phyloP scores from a whole-genome alignment of 2,113 vertebrate species.

The Menidia beryllina region DNA sequence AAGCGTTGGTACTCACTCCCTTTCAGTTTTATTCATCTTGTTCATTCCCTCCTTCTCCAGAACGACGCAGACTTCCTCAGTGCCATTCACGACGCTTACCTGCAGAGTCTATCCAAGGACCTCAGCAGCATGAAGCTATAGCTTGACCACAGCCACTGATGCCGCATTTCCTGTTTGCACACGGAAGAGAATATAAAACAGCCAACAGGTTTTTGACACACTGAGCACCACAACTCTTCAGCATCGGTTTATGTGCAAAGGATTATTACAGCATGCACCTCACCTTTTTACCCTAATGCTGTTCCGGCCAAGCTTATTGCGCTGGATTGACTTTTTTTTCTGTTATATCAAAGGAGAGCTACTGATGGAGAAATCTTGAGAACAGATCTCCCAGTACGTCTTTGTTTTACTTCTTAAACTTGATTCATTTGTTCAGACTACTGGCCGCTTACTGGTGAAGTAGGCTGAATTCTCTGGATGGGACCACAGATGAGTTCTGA shows the following conservation, averaged over 20 bases:
- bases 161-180: background rate
- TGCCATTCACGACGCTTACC: constrained; percentile 93
- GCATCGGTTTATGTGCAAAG: background rate
- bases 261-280: background rate
- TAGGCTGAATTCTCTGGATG: constrained; percentile 4
- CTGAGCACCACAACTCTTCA: background rate
- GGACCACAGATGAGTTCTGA: background rate
- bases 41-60: constrained; percentile 72
- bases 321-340: constrained; percentile 1
- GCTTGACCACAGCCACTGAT: constrained; percentile 37
- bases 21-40: background rate
- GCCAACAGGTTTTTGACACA: constrained; percentile 12
- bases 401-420: constrained; percentile 10
- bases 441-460: background rate
- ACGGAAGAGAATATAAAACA: background rate
- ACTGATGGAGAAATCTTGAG: background rate
- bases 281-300: background rate
- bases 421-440: background rate
- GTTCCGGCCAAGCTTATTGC: background rate
- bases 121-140: constrained; percentile 89
- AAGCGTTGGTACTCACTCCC: too few relatives aligned
- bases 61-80: constrained; percentile 92
- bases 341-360: constrained; percentile 5
- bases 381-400: background rate
- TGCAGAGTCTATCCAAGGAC: constrained; percentile 91